phyloP scores from a whole-genome alignment of 1,140 invertebrate species.

The Trachymyrmex septentrionalis region DNA sequence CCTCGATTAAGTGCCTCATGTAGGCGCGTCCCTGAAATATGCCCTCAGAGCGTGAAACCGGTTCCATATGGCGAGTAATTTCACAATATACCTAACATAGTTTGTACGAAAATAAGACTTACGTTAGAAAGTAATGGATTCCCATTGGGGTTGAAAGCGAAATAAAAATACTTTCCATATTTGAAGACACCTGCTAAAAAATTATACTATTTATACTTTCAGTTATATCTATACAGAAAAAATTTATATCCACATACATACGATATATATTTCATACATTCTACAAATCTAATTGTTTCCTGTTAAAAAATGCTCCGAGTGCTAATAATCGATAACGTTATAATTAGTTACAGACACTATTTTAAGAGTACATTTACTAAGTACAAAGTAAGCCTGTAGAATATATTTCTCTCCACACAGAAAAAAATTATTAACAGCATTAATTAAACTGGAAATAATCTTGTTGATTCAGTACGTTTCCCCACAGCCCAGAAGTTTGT shows the following conservation, averaged over 20 bases:
- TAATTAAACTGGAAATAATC: background rate
- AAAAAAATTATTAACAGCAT: background rate
- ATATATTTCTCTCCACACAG: background rate
- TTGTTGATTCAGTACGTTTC: background rate
- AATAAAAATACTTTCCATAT: background rate
- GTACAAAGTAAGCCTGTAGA: background rate
- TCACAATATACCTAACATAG: conserved; percentile 45
- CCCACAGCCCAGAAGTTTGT: no score
- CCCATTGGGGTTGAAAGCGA: background rate
- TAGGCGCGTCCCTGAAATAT: conserved; percentile 59
- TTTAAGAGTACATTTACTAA: background rate
- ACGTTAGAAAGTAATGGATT: background rate
- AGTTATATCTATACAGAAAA: background rate
- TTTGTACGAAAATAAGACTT: conserved; percentile 43
- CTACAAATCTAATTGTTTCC: background rate
- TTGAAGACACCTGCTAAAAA: background rate
- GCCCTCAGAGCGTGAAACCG: conserved; percentile 55
- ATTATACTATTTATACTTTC: background rate
- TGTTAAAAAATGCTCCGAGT: background rate
- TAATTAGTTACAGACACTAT: background rate
- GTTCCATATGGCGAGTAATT: conserved; percentile 50
- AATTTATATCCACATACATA: background rate
- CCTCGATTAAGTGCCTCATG: conserved; percentile 21
- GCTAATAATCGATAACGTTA: background rate
- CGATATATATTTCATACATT: background rate